Percentiles rank a stretch among this genome's conserved stretches.
These are phyloP conservation scores for Daptonema setosum DNA, from an alignment of 2,888 invertebrate genomes.

Conservation along the genomic window DNA sequence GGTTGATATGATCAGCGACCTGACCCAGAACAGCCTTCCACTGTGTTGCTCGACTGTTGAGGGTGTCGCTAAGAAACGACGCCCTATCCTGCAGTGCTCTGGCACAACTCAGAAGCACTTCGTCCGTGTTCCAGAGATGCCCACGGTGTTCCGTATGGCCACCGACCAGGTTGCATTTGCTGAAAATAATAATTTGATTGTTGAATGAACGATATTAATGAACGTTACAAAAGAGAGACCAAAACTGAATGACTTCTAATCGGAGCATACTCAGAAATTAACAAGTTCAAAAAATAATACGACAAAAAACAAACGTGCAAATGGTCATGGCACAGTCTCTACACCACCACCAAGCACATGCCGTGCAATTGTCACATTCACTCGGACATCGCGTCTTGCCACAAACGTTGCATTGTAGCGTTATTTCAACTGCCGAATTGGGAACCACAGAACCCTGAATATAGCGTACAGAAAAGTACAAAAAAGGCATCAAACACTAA, in stretches of 20 bases:
- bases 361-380: no score
- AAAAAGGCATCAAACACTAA: no score
- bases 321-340: neutral
- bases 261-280: neutral
- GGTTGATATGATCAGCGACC: neutral
- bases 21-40: neutral
- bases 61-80: neutral
- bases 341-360: neutral
- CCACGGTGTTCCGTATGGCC: conserved; percentile 6
- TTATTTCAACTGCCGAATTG: no score
- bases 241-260: no score
- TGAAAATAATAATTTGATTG: neutral
- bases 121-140: neutral
- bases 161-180: conserved; percentile 5
- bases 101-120: neutral
- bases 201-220: neutral
- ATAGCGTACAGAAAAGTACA: no score
- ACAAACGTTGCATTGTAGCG: no score
- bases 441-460: no score
- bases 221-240: no score
- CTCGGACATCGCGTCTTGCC: no score
- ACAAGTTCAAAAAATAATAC: neutral
- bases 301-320: neutral
- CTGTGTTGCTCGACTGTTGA: neutral
- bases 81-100: neutral